Base-by-base conservation (phyloP, 2,797 vertebrate genomes). In the Micromesistius poutassou region DNA sequence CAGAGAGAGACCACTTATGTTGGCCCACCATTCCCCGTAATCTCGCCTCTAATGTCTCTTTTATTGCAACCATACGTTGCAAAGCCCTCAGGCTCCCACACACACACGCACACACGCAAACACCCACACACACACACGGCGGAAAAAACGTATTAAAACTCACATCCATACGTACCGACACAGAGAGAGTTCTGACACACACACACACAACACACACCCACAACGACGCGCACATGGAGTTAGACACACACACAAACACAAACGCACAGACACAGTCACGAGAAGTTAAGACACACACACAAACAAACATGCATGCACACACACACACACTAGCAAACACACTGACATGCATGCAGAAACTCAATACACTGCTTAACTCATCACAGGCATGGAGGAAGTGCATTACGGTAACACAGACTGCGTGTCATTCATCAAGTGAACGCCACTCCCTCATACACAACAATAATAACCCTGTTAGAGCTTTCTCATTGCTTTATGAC, bases 41-140 rank as follows among this genome's bases (percentile, higher is more conserved):
- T 93, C 83, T 88, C 84, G 87, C 86, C 86, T 91, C 88, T 93
- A 92, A 92, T 92, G 90, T 91, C 90, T 89, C 90, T 93, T 93
- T 93, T 93, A 93, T 93, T 93, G 90, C 92, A 87, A 85, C 86
- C 87, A 86, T 89, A 91, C 89, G 81, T 83, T 90, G 89, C 79
- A 87, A 89, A 88, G 84, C 89, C 92, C 89, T 81, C 42, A 84
- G 90, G 92, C 86, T 0, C 85, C 13, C 82, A 75, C 80, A 75
- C 77, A 81, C 80, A 83, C 78, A 77, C 81, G 72, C 80, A 80
- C 76, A 76, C 74, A 76, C 42, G 72, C 40, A 68, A 40, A 75
- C 79, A 71, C 36, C 70, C 73, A 78, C 66, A 19, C 62, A 30
- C 40, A 30, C n/a, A 66, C 30, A 22, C 30, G 25, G 25, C 22